Percentiles rank a stretch among this genome's conserved stretches.
Evolutionary conservation across 2,113 vertebrate genomes (phyloP).

Genomic region (Acinonyx jubatus): DNA sequence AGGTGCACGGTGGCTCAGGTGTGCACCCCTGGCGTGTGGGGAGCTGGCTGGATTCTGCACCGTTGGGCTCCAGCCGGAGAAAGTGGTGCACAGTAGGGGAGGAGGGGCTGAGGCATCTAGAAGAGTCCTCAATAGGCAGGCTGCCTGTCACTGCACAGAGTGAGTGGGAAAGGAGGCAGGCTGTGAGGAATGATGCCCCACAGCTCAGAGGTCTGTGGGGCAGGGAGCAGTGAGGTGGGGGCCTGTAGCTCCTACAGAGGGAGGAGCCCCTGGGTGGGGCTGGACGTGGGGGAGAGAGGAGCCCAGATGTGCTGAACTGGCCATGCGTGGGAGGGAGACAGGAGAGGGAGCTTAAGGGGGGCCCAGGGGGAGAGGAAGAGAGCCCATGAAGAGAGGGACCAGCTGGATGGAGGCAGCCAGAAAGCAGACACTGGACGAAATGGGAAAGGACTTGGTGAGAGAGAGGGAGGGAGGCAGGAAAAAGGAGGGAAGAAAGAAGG

Average conservation of each 20-base stretch:
- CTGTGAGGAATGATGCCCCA: too few species aligned
- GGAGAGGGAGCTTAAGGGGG: too few species aligned
- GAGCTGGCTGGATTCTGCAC: neutral
- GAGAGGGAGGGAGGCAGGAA: neutral
- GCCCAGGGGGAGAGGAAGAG: neutral
- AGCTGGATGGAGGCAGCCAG: too few species aligned
- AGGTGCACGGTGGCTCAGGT: neutral
- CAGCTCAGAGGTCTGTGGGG: neutral
- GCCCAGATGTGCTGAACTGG: neutral
- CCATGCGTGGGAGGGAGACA: neutral
- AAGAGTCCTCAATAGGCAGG: neutral
- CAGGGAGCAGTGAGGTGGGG: accelerated
- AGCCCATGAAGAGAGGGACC: neutral
- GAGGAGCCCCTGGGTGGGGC: too few species aligned
- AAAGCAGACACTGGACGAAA: too few species aligned
- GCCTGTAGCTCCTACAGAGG: neutral
- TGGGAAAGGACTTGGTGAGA: neutral
- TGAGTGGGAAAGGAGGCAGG: neutral
- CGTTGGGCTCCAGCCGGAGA: neutral
- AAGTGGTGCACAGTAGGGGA: neutral
- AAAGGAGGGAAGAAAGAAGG: neutral
- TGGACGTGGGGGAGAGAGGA: neutral
- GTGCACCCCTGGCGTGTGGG: neutral
- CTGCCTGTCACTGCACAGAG: accelerated
- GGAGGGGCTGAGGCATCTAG: neutral